These are phyloP conservation scores for Leptonema lineaticorne DNA, from an alignment of 1,140 invertebrate genomes.

Conservation along the genomic window DNA sequence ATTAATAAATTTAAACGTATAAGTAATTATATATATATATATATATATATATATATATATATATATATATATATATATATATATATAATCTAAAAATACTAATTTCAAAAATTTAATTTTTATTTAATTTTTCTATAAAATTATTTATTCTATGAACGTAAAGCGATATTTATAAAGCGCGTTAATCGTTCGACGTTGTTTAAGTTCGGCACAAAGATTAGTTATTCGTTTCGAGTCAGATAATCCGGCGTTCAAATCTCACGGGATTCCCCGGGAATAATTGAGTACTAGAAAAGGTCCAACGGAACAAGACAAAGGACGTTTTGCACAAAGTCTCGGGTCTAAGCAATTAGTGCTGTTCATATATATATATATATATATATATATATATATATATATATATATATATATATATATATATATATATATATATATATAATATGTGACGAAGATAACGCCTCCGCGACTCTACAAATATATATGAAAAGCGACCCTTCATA, in stretches of 20 bases:
- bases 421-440: background rate
- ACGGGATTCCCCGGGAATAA: background rate
- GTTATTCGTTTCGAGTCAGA: constrained; percentile 3
- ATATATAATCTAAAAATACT: too few relatives aligned
- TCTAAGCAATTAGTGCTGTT: background rate
- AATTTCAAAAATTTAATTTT: too few relatives aligned
- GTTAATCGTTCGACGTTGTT: background rate
- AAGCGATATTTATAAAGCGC: too few relatives aligned
- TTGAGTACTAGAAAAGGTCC: background rate
- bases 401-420: background rate
- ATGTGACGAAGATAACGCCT: too few relatives aligned
- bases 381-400: background rate
- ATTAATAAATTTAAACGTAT: too few relatives aligned
- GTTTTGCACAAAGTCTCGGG: background rate
- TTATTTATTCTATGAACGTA: too few relatives aligned
- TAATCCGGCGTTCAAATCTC: constrained; percentile 2
- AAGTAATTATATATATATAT: too few relatives aligned
- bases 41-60: too few relatives aligned
- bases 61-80: too few relatives aligned
- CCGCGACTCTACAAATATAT: too few relatives aligned
- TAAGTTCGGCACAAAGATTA: background rate
- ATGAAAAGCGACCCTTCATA: too few relatives aligned
- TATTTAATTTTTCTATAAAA: too few relatives aligned
- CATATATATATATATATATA: background rate
- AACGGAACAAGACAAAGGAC: constrained; percentile 12